Base-by-base conservation (phyloP, 2,888 invertebrate species). In the Myopa testacea region DNA sequence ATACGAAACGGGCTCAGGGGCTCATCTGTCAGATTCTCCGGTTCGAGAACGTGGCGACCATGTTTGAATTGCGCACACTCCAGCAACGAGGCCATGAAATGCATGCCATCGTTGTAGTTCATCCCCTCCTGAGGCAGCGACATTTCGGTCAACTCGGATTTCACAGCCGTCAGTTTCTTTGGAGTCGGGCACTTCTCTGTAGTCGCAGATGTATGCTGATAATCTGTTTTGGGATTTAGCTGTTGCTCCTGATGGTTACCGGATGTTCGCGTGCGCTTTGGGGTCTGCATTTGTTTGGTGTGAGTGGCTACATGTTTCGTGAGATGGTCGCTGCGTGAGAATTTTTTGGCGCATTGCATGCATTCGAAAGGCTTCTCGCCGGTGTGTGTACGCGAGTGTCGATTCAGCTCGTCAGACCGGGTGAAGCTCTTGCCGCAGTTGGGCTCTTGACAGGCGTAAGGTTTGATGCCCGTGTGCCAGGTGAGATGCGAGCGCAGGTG, bases 381-480 rank as follows among this genome's bases (percentile, higher is more conserved):
- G 0, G 88, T 88, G 78, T 88, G 88, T 0, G 88, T 88, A 65
- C 88, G 86, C 63, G 85, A 82, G 71, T 88, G 88, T 50, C 88
- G 84, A 76, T 87, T 86, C 3, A 88, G 84, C 76, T 88, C 88
- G 69, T 88, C 88, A 2, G 88, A 88, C 14, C 88, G 85, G 0
- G 88, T 88, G 55, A 88, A 88, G 14, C 88, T 86, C 78, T 87
- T 88, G 2, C 87, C 87, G 50, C 88, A 88, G 37, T 84, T 84
- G 0, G 84, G 81, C 38, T 85, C 84, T n/a, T 81, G 82, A 77
- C 88, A 88, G 4, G 87, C 85, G 76, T 87, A 88, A 0, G 88
- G 88, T 63, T 88, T 88, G 37, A 88, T 86, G 5, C 88, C 88
- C 4, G 88, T 87, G 72, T 88, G 88, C 88, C 88, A 88, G n/a